These are phyloP conservation scores for Oxytorus armatus DNA, from an alignment of 2,888 invertebrate species.

Conservation along the genomic window DNA sequence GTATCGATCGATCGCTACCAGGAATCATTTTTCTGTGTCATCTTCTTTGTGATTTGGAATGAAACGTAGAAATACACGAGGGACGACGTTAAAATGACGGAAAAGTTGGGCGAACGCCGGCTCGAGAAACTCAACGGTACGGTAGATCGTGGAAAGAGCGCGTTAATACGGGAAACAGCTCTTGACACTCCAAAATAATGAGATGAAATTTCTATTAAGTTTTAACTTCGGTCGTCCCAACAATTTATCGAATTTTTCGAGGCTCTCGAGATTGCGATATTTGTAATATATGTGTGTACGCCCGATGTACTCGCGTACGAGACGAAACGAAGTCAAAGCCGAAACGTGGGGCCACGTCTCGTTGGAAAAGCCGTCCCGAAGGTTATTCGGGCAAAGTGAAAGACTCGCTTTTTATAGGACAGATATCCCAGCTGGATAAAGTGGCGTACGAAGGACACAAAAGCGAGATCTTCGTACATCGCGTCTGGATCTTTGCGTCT, in stretches of 20 bases:
- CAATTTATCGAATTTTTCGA: conserved; percentile 10
- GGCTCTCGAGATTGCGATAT: conserved; percentile 11
- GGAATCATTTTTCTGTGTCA: too few relatives aligned
- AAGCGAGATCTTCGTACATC: conserved; percentile 31
- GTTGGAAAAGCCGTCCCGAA: conserved; percentile 64
- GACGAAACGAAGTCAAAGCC: conserved; percentile 44
- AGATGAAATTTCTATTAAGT: too few relatives aligned
- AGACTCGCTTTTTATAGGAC: conserved; percentile 59
- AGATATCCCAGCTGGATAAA: conserved; percentile 42
- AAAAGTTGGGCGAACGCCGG: too few relatives aligned
- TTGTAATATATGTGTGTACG: not conserved
- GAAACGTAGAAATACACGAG: too few relatives aligned
- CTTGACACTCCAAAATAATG: too few relatives aligned
- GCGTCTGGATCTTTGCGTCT: conserved; percentile 24
- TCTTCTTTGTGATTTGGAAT: too few relatives aligned
- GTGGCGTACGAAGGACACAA: conserved; percentile 55
- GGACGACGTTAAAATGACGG: too few relatives aligned
- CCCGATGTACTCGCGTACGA: not conserved
- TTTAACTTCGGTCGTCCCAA: too few relatives aligned
- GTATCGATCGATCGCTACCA: too few relatives aligned
- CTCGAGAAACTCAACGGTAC: too few relatives aligned
- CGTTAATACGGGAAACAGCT: too few relatives aligned
- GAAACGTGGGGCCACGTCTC: conserved; percentile 47
- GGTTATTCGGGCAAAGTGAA: conserved; percentile 62
- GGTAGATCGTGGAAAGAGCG: too few relatives aligned